Evolutionary conservation across 2,888 invertebrate species (phyloP).

Genomic region (Apoda limacodes): DNA sequence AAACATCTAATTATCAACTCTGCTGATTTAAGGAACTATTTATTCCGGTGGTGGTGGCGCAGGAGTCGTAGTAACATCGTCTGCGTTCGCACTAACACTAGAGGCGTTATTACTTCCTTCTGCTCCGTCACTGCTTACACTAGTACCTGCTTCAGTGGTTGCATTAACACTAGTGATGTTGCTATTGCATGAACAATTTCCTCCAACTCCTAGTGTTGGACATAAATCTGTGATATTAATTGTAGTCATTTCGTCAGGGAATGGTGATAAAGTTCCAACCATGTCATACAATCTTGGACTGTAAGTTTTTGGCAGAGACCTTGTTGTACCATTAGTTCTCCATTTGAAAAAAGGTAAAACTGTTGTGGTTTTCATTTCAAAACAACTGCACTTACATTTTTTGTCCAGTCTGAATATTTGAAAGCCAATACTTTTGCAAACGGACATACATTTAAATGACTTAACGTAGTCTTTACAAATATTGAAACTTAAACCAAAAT

Average conservation of each 20-base stretch:
- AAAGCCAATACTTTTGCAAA: constrained; percentile 45
- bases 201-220: too few relatives aligned
- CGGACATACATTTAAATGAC: constrained; percentile 44
- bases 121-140: not conserved
- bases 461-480: constrained; percentile 32
- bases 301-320: constrained; percentile 27
- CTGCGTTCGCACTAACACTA: not conserved
- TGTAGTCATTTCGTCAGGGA: constrained; percentile 2
- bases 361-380: constrained; percentile 37
- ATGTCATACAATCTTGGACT: constrained; percentile 37
- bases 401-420: constrained; percentile 35
- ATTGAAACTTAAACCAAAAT: constrained; percentile 41
- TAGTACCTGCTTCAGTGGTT: not conserved
- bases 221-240: too few relatives aligned
- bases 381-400: constrained; percentile 43
- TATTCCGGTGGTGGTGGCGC: too few relatives aligned
- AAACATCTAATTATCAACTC: too few relatives aligned
- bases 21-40: too few relatives aligned
- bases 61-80: too few relatives aligned
- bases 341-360: constrained; percentile 42
- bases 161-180: not conserved
- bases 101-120: not conserved
- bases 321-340: constrained; percentile 42
- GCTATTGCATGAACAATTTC: too few relatives aligned
- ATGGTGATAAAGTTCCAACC: constrained; percentile 36